Percentiles rank a stretch among this genome's conserved stretches.
phyloP scores from a whole-genome alignment of 2,797 vertebrate species.

The Pempheris klunzingeri region DNA sequence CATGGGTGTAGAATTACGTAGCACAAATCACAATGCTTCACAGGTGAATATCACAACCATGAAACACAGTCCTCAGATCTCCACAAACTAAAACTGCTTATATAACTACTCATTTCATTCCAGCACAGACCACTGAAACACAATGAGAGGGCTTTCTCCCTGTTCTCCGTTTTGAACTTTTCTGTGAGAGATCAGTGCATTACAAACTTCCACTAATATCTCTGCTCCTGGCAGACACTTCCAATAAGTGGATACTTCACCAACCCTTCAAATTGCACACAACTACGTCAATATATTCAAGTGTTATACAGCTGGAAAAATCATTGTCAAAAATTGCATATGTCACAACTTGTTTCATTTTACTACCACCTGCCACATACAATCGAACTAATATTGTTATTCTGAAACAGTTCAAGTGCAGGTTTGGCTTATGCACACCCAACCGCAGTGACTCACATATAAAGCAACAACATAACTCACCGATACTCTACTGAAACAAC shows the following conservation, averaged over 20 bases:
- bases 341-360: neutral
- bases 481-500: neutral
- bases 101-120: slow-evolving; percentile 15
- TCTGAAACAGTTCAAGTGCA: neutral
- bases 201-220: neutral
- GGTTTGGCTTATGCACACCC: neutral
- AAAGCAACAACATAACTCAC: neutral
- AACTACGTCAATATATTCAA: neutral
- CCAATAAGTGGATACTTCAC: neutral
- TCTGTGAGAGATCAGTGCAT: neutral
- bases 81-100: slow-evolving; percentile 3
- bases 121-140: slow-evolving; percentile 12
- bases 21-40: neutral
- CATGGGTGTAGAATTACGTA: neutral
- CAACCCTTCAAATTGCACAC: neutral
- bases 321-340: neutral
- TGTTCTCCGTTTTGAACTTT: neutral
- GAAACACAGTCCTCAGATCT: slow-evolving; percentile 3
- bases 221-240: slow-evolving; percentile 5
- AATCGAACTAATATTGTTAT: neutral
- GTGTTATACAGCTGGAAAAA: neutral
- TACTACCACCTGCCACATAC: neutral
- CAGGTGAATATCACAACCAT: neutral
- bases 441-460: neutral
- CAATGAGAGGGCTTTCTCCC: neutral